Conservation (phyloP, 2,888 invertebrate species). For the Exocentrus adspersus region DNA sequence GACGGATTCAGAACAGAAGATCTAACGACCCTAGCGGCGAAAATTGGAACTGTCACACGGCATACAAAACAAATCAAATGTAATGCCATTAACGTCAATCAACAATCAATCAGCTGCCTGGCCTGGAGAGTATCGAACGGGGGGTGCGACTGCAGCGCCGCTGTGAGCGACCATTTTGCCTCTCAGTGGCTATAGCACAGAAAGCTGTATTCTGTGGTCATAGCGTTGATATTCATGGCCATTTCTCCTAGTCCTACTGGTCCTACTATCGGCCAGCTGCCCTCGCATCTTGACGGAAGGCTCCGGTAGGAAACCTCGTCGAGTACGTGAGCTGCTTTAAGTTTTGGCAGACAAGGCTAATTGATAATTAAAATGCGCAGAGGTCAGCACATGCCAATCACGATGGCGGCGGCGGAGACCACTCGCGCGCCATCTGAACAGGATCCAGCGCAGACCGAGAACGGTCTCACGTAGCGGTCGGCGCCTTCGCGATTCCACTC, state of each 20-base stretch:
- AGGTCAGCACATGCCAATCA: conserved; percentile 51
- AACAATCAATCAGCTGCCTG: too few species aligned
- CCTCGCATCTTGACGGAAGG: conserved; percentile 17
- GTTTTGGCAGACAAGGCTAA: conserved; percentile 39
- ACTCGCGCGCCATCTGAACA: conserved; percentile 25
- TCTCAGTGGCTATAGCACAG: too few species aligned
- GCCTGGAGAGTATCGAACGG: too few species aligned
- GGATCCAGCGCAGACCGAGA: conserved; percentile 41
- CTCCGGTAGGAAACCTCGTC: conserved; percentile 29
- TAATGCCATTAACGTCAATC: too few species aligned
- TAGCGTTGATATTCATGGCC: not conserved
- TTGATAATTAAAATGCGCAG: conserved; percentile 50
- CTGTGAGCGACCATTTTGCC: too few species aligned
- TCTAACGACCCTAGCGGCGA: too few species aligned
- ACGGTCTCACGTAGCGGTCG: conserved; percentile 47
- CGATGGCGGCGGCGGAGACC: conserved; percentile 20
- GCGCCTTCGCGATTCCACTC: conserved; percentile 50
- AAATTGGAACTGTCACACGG: too few species aligned
- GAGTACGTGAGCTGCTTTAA: conserved; percentile 41
- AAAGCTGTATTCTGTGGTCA: too few species aligned
- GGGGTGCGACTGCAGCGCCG: too few species aligned
- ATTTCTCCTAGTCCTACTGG: not conserved
- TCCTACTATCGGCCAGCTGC: conserved; percentile 5
- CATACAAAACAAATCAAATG: too few species aligned
- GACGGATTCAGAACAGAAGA: too few species aligned